Conservation (phyloP, 2,888 invertebrate species). For the Apotomis capreana region DNA sequence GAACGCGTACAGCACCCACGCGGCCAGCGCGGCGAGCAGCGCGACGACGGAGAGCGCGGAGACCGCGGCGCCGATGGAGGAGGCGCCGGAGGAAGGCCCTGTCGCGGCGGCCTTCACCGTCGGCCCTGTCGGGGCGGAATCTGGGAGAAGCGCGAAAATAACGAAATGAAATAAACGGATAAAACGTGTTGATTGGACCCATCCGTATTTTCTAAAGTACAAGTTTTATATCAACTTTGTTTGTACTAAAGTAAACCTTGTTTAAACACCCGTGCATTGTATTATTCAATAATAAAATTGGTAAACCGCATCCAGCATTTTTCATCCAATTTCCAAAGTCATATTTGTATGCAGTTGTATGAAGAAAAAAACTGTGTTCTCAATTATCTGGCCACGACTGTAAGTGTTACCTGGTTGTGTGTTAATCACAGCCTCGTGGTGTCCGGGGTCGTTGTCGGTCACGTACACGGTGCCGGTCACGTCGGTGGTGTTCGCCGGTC, state of each 20-base stretch:
- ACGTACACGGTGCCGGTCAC: conserved; percentile 60
- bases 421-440: conserved; percentile 55
- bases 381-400: too few relatives aligned
- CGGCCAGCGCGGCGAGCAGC: conserved; percentile 85
- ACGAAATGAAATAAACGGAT: too few relatives aligned
- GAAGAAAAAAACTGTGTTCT: not conserved
- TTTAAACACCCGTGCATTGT: too few relatives aligned
- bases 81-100: conserved; percentile 44
- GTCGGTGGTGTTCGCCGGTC: conserved; percentile 51
- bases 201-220: too few relatives aligned
- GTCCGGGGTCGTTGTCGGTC: conserved; percentile 54
- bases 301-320: too few relatives aligned
- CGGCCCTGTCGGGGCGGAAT: conserved; percentile 3
- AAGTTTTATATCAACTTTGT: too few relatives aligned
- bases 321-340: too few relatives aligned
- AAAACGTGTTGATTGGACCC: too few relatives aligned
- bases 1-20: conserved; percentile 97
- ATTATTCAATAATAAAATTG: too few relatives aligned
- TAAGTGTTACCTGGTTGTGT: conserved; percentile 43
- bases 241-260: too few relatives aligned
- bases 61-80: conserved; percentile 75
- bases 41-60: conserved; percentile 88
- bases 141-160: not conserved
- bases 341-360: too few relatives aligned
- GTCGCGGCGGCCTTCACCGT: not conserved